Base-by-base conservation (phyloP, 92 coral and sea anemone genomes). In the Phenganax stokvisi region DNA sequence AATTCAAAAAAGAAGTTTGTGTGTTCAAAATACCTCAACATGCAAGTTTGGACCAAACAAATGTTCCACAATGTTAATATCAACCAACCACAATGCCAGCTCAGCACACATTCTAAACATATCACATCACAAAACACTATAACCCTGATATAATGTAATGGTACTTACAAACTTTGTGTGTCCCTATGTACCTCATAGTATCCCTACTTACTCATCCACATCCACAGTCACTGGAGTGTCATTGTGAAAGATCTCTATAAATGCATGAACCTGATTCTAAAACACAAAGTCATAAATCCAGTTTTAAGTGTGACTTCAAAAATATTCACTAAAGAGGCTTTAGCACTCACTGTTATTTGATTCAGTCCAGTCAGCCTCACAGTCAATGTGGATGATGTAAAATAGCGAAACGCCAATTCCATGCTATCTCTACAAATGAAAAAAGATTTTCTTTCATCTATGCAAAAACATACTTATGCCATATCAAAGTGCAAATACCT, bases 11-110 rank as follows among this genome's bases (percentile, higher is more conserved):
- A 3, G n/a, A n/a, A 13, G 8, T 51, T 65, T 56, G 58, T 20
- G 37, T 53, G 29, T 67, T 8, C 51, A 37, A 44, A 54, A 54
- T 66, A 94, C 98, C 97, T 94, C 98, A 27, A 94, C 98, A 80
- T 94, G 98, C n/a, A 94, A 90, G 85, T 94, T 94, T 12, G 98
- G 98, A 12, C 98, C 98, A 94, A 94, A 94, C 62, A 94, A 78
- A 75, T 94, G 98, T 67, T 94, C 98, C 67, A 94, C 97, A 71
- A 94, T 89, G 86, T 86, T 90, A 72, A 92, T 94, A 79, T 94
- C 97, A 59, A 94, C 89, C 72, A 94, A 57, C 98, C 98, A 94
- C 71, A 90, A 92, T 0, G 98, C 92, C 20, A 94, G 79, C 81
- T 94, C 96, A 11, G 89, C 86, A 71, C 96, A 90, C 86, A 94